Percentiles rank a stretch among this genome's conserved stretches.
These are phyloP conservation scores for Anableps anableps DNA, from an alignment of 2,797 vertebrate genomes.

Conservation along the genomic window DNA sequence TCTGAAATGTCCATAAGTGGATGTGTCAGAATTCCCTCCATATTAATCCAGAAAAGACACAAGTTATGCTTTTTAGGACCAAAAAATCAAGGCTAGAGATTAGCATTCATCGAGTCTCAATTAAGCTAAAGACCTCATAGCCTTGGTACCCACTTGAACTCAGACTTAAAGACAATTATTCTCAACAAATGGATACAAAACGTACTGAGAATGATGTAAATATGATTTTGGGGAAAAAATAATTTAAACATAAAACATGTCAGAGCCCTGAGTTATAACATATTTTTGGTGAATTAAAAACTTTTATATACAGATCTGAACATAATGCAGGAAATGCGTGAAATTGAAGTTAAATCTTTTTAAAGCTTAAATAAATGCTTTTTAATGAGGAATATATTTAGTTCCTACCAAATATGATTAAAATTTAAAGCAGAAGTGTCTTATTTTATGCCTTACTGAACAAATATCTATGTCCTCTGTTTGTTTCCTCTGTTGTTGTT, in stretches of 20 bases:
- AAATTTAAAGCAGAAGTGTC: neutral
- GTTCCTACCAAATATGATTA: neutral
- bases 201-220: neutral
- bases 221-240: neutral
- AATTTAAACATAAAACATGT: neutral
- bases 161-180: neutral
- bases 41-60: too few species aligned
- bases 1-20: too few species aligned
- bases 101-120: too few species aligned
- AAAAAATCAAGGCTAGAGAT: too few species aligned
- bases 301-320: neutral
- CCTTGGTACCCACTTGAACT: too few species aligned
- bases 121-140: too few species aligned
- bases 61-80: too few species aligned
- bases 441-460: neutral
- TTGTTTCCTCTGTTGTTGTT: constrained; percentile 21
- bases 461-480: neutral
- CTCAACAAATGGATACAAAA: neutral
- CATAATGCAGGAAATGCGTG: neutral
- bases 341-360: neutral
- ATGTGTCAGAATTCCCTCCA: too few species aligned
- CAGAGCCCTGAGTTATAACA: neutral
- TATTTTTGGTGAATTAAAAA: neutral
- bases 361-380: neutral
- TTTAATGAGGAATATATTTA: neutral